Conservation (phyloP, 2,888 invertebrate genomes). For the Coremacera marginata region DNA sequence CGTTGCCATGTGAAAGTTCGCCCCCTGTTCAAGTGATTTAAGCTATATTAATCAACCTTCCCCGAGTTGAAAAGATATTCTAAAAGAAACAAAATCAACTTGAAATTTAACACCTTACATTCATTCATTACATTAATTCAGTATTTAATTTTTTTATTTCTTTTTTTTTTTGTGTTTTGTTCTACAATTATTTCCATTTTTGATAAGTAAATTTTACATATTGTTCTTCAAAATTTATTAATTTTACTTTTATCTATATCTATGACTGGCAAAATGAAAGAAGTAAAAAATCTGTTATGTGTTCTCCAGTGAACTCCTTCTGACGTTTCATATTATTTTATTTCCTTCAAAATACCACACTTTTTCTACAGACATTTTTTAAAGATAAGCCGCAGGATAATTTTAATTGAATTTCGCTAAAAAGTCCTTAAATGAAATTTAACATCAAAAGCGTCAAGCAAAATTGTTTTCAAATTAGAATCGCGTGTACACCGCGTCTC, state of each 20-base stretch:
- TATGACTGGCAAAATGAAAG: neutral
- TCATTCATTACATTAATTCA: too few species aligned
- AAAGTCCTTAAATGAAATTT: constrained; percentile 61
- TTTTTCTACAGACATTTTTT: neutral
- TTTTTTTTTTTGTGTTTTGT: too few species aligned
- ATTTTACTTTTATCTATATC: neutral
- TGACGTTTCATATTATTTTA: neutral
- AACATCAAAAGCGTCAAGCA: constrained; percentile 3
- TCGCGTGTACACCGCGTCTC: neutral
- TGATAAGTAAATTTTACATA: too few species aligned
- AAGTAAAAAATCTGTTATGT: neutral
- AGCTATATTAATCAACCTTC: too few species aligned
- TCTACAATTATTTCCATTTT: too few species aligned
- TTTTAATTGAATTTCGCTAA: constrained; percentile 65
- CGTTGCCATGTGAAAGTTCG: too few species aligned
- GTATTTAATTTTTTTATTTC: too few species aligned
- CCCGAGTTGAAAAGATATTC: too few species aligned
- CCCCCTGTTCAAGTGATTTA: too few species aligned
- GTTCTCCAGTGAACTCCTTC: neutral
- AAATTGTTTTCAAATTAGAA: constrained; percentile 19
- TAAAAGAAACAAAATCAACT: too few species aligned
- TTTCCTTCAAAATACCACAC: neutral
- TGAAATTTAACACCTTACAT: too few species aligned
- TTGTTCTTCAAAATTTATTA: too few species aligned
- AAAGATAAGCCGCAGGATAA: constrained; percentile 57